Base-by-base conservation (phyloP, 2,888 invertebrate genomes). In the Dione vanillae region DNA sequence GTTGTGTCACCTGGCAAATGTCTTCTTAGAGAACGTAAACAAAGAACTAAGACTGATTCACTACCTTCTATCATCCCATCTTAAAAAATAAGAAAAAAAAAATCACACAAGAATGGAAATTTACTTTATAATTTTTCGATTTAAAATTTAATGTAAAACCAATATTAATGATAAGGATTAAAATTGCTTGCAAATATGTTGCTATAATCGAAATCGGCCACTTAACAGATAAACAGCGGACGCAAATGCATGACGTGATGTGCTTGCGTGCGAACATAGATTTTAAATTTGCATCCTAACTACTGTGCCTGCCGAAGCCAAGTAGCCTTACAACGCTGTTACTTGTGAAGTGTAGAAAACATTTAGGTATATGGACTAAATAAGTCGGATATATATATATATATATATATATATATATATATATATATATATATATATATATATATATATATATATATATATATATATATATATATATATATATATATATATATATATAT, bases 231-330 rank as follows among this genome's bases (percentile, higher is more conserved):
- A 70, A 73, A 68, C 61, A 73, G 68, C 73, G 73, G 73, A 73
- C 70, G 70, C 65, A 47, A 71, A 73, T 70, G 70, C 73, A 70
- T 61, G 47, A 65, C 47, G 65, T 64, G 69, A 75, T 73, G 65
- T 65, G 70, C 65, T 73, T 74, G 69, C 74, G 67, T 74, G 77
- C 75, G 71, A 72, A 71, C 70, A 68, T 74, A 71, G 69, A 69
- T 69, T 73, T 74, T 74, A 72, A 75, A 78, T 78, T 78, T 77
- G 76, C 78, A 78, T 78, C 71, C 75, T 74, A 78, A 78, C 75
- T 74, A 73, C 76, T 70, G 59, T 69, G 67, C 54, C 69, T 20
- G 58, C 61, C 67, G 45, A 27, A 45, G 56, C 47, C 45, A 19
- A 45, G 59, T 58, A 16, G 14, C 16, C 43, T 43, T 12, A 3